A percentile compares a stretch with the other conserved stretches of the same genome.
Evolutionary conservation across 2,888 invertebrate species (phyloP).

Genomic region (Linyphia triangularis): DNA sequence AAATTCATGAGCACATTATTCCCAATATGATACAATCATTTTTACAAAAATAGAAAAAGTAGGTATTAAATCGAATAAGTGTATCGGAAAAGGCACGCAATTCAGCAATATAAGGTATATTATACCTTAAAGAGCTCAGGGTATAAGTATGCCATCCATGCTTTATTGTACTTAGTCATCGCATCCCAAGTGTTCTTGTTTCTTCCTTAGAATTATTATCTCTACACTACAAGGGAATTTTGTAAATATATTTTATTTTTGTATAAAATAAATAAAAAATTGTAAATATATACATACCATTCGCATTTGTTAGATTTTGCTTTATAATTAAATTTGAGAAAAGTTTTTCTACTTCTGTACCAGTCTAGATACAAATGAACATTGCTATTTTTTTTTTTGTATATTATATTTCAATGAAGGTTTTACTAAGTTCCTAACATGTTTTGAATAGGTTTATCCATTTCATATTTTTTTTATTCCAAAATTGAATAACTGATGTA

Average conservation of each 20-base stretch:
- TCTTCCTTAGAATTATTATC: not conserved
- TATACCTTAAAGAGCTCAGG: not conserved
- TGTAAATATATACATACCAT: not conserved
- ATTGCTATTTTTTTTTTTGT: not conserved
- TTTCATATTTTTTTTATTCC: not conserved
- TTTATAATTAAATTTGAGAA: no score
- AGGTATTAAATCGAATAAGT: no score
- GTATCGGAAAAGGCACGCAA: not conserved
- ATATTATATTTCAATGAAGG: no score
- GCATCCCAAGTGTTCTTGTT: not conserved
- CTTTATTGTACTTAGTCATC: not conserved
- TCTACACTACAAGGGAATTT: not conserved
- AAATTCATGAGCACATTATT: no score
- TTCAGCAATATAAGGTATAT: not conserved
- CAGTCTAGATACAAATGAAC: not conserved
- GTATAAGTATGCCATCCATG: not conserved
- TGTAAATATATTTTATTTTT: slow-evolving; percentile 45
- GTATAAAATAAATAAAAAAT: slow-evolving; percentile 1
- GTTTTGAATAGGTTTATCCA: not conserved
- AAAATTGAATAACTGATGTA: no score
- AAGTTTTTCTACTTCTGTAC: not conserved
- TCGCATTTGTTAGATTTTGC: not conserved
- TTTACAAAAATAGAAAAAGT: no score
- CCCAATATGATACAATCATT: no score
- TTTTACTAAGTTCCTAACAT: no score